Conservation (phyloP, 2,797 vertebrate species). For the Echiichthys vipera region DNA sequence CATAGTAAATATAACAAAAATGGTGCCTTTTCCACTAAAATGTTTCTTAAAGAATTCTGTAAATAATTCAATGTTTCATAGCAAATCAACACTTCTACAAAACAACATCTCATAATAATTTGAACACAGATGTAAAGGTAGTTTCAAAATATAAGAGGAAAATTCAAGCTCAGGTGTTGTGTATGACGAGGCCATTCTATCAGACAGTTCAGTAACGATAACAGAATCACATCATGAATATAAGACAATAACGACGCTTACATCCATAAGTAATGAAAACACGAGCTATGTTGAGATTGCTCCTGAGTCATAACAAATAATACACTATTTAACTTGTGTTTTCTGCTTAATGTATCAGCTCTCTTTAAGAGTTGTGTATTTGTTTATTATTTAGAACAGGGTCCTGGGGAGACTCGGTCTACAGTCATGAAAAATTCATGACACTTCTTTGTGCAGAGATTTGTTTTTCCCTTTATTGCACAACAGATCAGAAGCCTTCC, state of each 20-base stretch:
- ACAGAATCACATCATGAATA: conserved; percentile 25
- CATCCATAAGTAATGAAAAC: conserved; percentile 53
- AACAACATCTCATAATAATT: neutral
- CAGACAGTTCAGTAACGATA: conserved; percentile 14
- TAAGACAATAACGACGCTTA: conserved; percentile 28
- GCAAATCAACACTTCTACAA: neutral
- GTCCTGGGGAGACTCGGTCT: conserved; percentile 60
- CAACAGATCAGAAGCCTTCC: conserved; percentile 42
- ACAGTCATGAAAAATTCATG: conserved; percentile 82
- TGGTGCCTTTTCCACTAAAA: neutral
- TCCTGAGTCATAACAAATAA: conserved; percentile 39
- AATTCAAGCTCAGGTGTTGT: conserved; percentile 22
- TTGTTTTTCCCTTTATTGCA: conserved; percentile 65
- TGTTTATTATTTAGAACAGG: conserved; percentile 73
- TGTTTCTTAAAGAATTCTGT: neutral
- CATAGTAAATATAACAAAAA: neutral
- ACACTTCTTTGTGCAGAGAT: conserved; percentile 70
- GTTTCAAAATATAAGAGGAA: conserved; percentile 44
- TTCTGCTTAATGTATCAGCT: conserved; percentile 53
- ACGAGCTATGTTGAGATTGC: conserved; percentile 43
- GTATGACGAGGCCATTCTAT: conserved; percentile 32
- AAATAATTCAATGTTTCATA: neutral
- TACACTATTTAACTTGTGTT: conserved; percentile 47
- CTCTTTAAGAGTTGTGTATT: conserved; percentile 42
- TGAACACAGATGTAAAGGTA: neutral